Evolutionary conservation across 1,140 invertebrate genomes (phyloP), one percentile per base, ranked within the genome.

Genomic region (Drosophila saltans): DNA sequence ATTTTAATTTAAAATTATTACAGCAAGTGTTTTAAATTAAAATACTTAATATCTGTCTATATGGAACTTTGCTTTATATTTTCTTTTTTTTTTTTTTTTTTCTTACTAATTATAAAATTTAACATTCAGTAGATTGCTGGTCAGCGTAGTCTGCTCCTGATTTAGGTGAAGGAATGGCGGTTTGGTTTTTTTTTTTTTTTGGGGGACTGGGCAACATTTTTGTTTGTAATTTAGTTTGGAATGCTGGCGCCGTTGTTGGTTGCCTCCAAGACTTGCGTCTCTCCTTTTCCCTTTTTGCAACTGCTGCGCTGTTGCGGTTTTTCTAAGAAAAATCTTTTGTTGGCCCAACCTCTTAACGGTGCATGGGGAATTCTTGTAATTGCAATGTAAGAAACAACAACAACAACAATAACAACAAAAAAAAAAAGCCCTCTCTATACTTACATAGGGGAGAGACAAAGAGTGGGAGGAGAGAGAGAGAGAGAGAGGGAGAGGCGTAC

Each of bases 161-260:
- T 24, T 48, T 16, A 45, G 43, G 43, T 45, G 16, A 26, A 9
- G 8, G 45, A 24, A 9, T 24, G 45, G 8, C 21, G 21, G 45
- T 21, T 21, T 16, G 16, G 16, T 16, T 16, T 16, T 16, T 16
- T 16, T 16, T 16, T 16, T 16, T 16, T 16, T 21, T n/a, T n/a
- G 41, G 41, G 41, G 41, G 45, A 26, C 73, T 64, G 72, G 65
- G 81, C 82, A 86, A 88, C 83, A 86, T 86, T 86, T 86, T 86
- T 86, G 83, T 80, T 86, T 82, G 83, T 88, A 86, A 86, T 86
- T 86, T 86, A 88, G 65, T 86, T 88, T 82, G 83, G 83, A 86
- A 86, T 86, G 83, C 79, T 56, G 80, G 61, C 65, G 77, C 77
- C 72, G 36, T 39, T 55, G 66, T 28, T 40, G 33, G 63, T 48